These are phyloP conservation scores for Gymnodraco acuticeps DNA, from an alignment of 2,797 vertebrate species.

Conservation along the genomic window DNA sequence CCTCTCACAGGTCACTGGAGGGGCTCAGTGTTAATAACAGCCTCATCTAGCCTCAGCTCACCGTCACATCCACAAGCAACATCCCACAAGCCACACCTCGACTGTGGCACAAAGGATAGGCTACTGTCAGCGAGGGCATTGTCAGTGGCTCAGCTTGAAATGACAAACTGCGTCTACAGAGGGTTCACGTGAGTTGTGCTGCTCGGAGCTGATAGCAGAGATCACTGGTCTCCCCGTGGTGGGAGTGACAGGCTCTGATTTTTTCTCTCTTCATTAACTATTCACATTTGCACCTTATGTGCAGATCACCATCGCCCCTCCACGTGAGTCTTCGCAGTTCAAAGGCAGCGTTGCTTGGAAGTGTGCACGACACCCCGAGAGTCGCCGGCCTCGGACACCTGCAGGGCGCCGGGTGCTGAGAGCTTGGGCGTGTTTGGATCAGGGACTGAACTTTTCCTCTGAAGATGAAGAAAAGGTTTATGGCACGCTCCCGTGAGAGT, in stretches of 20 bases:
- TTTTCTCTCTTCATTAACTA: slow-evolving; percentile 80
- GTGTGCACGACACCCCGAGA: slow-evolving; percentile 74
- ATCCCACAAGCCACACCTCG: slow-evolving; percentile 60
- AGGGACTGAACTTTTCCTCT: slow-evolving; percentile 82
- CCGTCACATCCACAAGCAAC: slow-evolving; percentile 49
- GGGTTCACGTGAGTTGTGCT: slow-evolving; percentile 67
- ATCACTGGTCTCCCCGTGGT: slow-evolving; percentile 71
- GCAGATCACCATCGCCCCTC: slow-evolving; percentile 80
- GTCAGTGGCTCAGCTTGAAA: slow-evolving; percentile 72
- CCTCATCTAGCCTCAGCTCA: slow-evolving; percentile 65
- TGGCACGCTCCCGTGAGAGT: slow-evolving; percentile 85
- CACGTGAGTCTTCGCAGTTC: slow-evolving; percentile 76
- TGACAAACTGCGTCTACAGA: slow-evolving; percentile 64
- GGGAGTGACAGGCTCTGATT: slow-evolving; percentile 67
- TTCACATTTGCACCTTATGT: slow-evolving; percentile 82
- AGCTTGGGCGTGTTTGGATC: slow-evolving; percentile 82
- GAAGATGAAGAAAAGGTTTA: slow-evolving; percentile 91
- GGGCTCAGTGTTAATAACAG: slow-evolving; percentile 58
- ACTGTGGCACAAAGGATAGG: slow-evolving; percentile 55
- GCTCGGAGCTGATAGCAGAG: slow-evolving; percentile 78
- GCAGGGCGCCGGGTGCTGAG: slow-evolving; percentile 78
- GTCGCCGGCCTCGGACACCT: slow-evolving; percentile 68
- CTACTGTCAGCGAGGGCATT: slow-evolving; percentile 57
- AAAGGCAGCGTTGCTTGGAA: slow-evolving; percentile 78
- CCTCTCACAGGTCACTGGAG: slow-evolving; percentile 72